phyloP scores from a whole-genome alignment of 53 echinoderm and acorn worm species.

The Apostichopus leukothele region DNA sequence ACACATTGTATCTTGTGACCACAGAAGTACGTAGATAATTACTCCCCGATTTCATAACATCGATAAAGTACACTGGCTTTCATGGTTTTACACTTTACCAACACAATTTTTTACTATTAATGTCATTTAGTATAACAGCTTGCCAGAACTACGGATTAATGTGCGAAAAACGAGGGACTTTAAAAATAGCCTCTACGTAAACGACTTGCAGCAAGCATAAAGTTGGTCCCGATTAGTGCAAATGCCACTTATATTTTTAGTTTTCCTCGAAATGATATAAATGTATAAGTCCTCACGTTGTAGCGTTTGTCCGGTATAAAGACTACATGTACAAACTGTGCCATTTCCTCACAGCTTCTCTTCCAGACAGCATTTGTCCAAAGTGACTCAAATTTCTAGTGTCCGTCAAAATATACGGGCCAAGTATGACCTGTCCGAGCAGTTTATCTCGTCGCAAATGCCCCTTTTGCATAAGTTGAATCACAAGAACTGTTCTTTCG shows the following conservation, averaged over 20 bases:
- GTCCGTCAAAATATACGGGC: conserved; percentile 89
- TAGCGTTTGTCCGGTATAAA: not conserved
- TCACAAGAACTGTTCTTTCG: conserved; percentile 73
- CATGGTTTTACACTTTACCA: too few relatives aligned
- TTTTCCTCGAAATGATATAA: not conserved
- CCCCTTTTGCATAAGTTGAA: conserved; percentile 83
- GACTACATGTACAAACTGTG: conserved; percentile 81
- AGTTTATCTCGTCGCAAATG: conserved; percentile 83
- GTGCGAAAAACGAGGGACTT: too few relatives aligned
- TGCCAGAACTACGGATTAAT: too few relatives aligned
- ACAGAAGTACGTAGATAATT: too few relatives aligned
- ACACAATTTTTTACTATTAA: too few relatives aligned
- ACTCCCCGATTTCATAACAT: too few relatives aligned
- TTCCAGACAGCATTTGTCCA: conserved; percentile 86
- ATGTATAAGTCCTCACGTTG: not conserved
- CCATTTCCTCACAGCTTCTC: conserved; percentile 92
- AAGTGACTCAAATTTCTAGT: conserved; percentile 89
- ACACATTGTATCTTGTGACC: too few relatives aligned
- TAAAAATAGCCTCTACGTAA: not conserved
- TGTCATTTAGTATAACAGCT: too few relatives aligned
- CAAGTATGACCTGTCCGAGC: conserved; percentile 85
- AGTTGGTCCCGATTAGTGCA: not conserved
- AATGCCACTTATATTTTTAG: not conserved
- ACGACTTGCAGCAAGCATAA: not conserved
- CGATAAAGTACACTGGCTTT: too few relatives aligned